Evolutionary conservation across 2,888 invertebrate species (phyloP).

Genomic region (Heteropelma amictum): DNA sequence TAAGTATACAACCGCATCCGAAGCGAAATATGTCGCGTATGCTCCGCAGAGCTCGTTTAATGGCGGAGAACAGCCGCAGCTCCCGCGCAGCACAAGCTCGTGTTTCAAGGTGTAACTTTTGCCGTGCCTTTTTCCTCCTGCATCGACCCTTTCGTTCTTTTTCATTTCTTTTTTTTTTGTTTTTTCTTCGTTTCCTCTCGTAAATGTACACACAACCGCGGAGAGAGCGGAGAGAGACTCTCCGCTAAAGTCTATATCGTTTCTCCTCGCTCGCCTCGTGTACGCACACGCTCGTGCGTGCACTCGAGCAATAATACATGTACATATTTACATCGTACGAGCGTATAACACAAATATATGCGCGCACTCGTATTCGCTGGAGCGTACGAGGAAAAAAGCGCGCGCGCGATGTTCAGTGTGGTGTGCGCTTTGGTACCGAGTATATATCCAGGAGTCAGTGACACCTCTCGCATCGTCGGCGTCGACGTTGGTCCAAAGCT

Average conservation of each 20-base stretch:
- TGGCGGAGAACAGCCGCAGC: neutral
- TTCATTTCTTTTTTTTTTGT: conserved; percentile 1
- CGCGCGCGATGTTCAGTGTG: conserved; percentile 60
- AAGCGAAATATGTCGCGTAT: no score
- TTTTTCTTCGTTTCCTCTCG: conserved; percentile 3
- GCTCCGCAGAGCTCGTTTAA: neutral
- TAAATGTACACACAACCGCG: neutral
- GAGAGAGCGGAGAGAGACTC: no score
- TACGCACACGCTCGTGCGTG: conserved; percentile 5
- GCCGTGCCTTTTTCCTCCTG: conserved; percentile 29
- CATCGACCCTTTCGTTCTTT: neutral
- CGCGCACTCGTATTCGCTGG: conserved; percentile 11
- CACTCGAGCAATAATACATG: neutral
- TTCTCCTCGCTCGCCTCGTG: conserved; percentile 17
- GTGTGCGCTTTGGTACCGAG: conserved; percentile 56
- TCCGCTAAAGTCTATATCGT: conserved; percentile 11
- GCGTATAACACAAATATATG: neutral
- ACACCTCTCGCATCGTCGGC: conserved; percentile 75
- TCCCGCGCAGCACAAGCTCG: conserved; percentile 17
- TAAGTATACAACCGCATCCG: no score
- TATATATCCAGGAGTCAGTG: conserved; percentile 75
- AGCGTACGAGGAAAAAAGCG: conserved; percentile 55
- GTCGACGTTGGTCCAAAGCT: conserved; percentile 63
- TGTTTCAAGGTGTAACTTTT: conserved; percentile 47
- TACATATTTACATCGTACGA: neutral